Base-by-base conservation (phyloP, 1,140 invertebrate species). In the Tyrophagus putrescentiae region DNA sequence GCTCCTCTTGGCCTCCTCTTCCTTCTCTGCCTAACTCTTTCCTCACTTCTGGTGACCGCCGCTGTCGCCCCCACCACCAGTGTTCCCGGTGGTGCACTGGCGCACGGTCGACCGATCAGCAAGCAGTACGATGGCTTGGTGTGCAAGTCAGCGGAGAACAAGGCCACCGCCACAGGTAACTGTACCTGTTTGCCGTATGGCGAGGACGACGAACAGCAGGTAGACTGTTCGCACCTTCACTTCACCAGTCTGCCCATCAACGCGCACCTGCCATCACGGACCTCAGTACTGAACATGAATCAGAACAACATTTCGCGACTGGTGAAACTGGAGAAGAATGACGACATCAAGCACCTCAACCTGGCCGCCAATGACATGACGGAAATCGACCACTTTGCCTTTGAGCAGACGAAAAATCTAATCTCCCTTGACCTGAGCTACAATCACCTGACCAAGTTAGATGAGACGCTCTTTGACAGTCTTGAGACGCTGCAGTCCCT, bases 361-460 rank as follows among this genome's bases (percentile, higher is more conserved):
- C 31, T 60, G 52, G 27, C 27, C 4, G 29, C 28, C 18, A 60
- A 60, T 57, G 11, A 13, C 9, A n/a, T 60, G 9, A 27, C 34
- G 7, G 1, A 16, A 11, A 42, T 60, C 11, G 45, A 27, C 16
- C 4, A 3, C 48, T 73, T 80, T 58, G 87, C 88, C 4, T 83
- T 92, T 68, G 78, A 79, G 63, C 84, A 84, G 18, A 75, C 91
- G 3, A 87, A 84, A 41, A 92, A 92, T 73, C 78, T 91, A 39
- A 82, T 91, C 32, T 87, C 90, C 70, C 74, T 93, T 66, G 87
- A 92, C 71, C 73, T 93, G 3, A 87, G 84, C 29, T 76, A 83
- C 64, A 93, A 93, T 73, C 74, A 83, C 62, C 76, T 93, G 7
- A 82, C 79, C 3, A 72, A 76, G 1, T 80, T 93, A 64, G 87